phyloP scores from a whole-genome alignment of 2,888 invertebrate species.

The Eurois occulta region DNA sequence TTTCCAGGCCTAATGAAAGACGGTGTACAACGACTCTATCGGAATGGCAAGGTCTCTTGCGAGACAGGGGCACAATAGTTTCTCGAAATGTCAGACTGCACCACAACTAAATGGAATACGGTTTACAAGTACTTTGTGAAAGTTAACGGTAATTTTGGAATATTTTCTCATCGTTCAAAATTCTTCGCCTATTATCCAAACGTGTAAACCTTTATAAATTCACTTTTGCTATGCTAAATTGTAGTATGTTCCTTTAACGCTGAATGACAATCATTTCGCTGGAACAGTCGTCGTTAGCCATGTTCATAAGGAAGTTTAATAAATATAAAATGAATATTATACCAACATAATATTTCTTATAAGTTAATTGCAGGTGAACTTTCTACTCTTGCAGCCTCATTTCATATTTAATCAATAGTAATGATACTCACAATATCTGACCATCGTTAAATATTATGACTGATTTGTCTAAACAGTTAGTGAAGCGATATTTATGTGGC shows the following conservation, averaged over 20 bases:
- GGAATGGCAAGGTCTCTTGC: constrained; percentile 72
- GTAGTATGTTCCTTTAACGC: neutral
- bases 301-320: constrained; percentile 28
- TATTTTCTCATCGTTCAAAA: constrained; percentile 21
- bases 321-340: constrained; percentile 33
- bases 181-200: constrained; percentile 3
- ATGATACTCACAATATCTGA: constrained; percentile 10
- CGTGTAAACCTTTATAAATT: constrained; percentile 4
- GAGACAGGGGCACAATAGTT: constrained; percentile 63
- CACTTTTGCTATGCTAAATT: neutral
- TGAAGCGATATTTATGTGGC: constrained; percentile 12
- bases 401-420: constrained; percentile 34
- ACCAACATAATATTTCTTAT: constrained; percentile 29
- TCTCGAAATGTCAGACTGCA: constrained; percentile 67
- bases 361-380: constrained; percentile 33
- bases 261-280: constrained; percentile 21
- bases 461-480: constrained; percentile 21
- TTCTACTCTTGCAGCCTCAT: constrained; percentile 43
- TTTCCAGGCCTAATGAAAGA: constrained; percentile 31
- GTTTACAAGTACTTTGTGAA: constrained; percentile 42
- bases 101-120: constrained; percentile 39
- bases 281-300: constrained; percentile 21
- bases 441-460: constrained; percentile 28
- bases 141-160: constrained; percentile 37
- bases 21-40: constrained; percentile 46